A percentile compares a stretch with the other conserved stretches of the same genome.
These are phyloP conservation scores for Drosophila punjabiensis DNA, from an alignment of 1,140 invertebrate genomes.

Conservation along the genomic window DNA sequence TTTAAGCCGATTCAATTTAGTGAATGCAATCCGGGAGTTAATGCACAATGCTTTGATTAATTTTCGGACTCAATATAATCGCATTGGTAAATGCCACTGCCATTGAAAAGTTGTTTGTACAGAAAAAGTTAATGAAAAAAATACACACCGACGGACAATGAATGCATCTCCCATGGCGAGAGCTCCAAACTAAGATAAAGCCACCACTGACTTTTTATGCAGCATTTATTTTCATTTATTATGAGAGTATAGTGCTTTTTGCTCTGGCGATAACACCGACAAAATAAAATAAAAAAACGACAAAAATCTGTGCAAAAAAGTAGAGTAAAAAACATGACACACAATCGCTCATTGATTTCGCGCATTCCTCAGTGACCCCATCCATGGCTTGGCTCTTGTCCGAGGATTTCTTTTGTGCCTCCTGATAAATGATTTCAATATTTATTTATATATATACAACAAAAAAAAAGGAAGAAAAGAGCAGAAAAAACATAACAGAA, in stretches of 20 bases:
- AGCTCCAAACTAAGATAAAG: constrained; percentile 65
- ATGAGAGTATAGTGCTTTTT: constrained; percentile 29
- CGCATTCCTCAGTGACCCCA: constrained; percentile 45
- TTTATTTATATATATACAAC: constrained; percentile 46
- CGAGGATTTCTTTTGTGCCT: constrained; percentile 51
- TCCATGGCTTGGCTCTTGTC: neutral
- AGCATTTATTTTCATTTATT: constrained; percentile 65
- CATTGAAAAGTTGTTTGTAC: no score
- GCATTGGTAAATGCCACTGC: no score
- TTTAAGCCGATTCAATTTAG: no score
- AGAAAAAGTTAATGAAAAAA: no score
- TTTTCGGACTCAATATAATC: no score
- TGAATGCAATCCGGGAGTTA: no score
- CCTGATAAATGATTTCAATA: constrained; percentile 79
- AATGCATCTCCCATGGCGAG: constrained; percentile 28
- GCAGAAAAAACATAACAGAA: constrained; percentile 37
- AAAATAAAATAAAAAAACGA: no score
- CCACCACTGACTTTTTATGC: constrained; percentile 39
- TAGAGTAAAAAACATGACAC: constrained; percentile 18
- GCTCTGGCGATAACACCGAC: constrained; percentile 18
- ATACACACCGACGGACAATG: no score
- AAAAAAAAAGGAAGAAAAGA: constrained; percentile 15
- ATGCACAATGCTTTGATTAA: no score
- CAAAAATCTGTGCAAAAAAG: neutral
- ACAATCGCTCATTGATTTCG: constrained; percentile 68